Percentiles rank a stretch among this genome's conserved stretches.
Conservation (phyloP, 2,797 vertebrate genomes). For the Scleropages formosus region DNA sequence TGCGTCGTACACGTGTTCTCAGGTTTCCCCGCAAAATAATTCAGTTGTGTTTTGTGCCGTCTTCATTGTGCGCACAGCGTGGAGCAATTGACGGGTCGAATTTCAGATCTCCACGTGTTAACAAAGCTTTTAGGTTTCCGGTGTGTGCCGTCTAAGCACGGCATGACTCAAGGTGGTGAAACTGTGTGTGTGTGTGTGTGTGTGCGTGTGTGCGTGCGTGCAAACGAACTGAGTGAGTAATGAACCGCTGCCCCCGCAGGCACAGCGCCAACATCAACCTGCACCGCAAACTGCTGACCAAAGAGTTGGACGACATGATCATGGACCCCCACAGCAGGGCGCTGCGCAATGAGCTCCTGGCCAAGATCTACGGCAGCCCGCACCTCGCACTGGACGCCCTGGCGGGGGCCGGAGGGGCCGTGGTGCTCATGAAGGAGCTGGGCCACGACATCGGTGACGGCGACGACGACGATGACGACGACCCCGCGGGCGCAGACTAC, state of each 20-base stretch:
- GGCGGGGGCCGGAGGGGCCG: background rate
- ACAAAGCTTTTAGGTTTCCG: background rate
- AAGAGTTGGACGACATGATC: slow-evolving; percentile 99
- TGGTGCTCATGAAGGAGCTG: slow-evolving; percentile 62
- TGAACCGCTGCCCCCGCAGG: background rate
- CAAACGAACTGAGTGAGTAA: background rate
- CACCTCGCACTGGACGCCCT: slow-evolving; percentile 86
- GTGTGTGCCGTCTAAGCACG: background rate
- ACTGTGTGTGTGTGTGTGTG: background rate
- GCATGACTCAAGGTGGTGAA: background rate
- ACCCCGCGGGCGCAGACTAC: slow-evolving; percentile 80
- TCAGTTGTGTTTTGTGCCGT: background rate
- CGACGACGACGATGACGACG: slow-evolving; percentile 77
- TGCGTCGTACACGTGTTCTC: background rate
- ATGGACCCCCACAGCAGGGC: slow-evolving; percentile 76
- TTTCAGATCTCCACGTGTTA: background rate
- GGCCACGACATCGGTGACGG: slow-evolving; percentile 77
- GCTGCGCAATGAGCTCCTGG: slow-evolving; percentile 81
- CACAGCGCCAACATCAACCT: slow-evolving; percentile 94
- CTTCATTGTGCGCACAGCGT: background rate
- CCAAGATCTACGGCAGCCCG: slow-evolving; percentile 87
- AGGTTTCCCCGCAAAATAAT: background rate
- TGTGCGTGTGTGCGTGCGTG: background rate
- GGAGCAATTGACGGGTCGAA: background rate
- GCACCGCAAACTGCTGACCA: slow-evolving; percentile 99